Percentiles rank a stretch among this genome's conserved stretches.
Conservation (phyloP, 2,113 vertebrate species). For the Festucalex cinctus region DNA sequence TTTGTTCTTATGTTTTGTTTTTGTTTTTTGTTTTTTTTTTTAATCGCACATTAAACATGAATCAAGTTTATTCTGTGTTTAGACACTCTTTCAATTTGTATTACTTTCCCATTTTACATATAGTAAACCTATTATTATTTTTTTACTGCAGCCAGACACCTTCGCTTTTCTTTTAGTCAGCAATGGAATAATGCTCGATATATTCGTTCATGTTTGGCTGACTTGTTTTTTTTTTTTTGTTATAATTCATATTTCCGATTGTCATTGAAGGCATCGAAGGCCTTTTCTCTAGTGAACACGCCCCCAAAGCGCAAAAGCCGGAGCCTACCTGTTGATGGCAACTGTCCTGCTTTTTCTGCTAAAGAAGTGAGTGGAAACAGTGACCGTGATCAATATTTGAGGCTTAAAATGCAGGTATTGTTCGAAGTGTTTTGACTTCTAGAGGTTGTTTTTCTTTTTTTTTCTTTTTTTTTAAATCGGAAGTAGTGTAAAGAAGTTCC, state of each 20-base stretch:
- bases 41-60: background rate
- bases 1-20: background rate
- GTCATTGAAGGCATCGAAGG: conserved; percentile 44
- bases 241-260: conserved; percentile 28
- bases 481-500: background rate
- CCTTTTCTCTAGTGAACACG: conserved; percentile 42
- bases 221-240: background rate
- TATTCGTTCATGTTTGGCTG: background rate
- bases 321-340: conserved; percentile 1
- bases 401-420: conserved; percentile 11
- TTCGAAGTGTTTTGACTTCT: background rate
- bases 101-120: background rate
- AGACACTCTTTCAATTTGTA: no score
- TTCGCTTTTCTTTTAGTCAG: background rate
- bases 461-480: background rate
- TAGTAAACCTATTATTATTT: background rate
- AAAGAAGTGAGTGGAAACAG: background rate
- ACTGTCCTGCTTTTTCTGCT: background rate
- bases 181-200: no score
- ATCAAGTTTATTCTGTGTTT: background rate
- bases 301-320: background rate
- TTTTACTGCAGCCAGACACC: background rate
- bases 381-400: background rate
- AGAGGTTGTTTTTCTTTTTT: background rate
- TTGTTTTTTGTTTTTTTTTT: background rate